Percentiles rank a stretch among this genome's conserved stretches.
Evolutionary conservation across 2,797 vertebrate genomes (phyloP).

Genomic region (Basileuterus tristriatus): DNA sequence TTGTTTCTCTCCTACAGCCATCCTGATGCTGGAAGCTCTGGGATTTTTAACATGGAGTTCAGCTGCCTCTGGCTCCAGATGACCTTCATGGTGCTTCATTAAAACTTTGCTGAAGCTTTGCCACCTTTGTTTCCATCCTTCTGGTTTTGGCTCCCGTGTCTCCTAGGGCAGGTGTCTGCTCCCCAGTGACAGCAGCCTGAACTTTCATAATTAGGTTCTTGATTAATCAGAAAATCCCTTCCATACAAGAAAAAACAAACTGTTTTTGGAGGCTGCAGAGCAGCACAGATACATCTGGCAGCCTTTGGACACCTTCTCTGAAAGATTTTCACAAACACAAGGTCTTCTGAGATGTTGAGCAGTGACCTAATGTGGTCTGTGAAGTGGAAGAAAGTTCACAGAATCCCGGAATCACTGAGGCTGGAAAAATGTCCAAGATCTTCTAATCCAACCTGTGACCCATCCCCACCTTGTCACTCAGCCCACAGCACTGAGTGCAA

Average conservation of each 20-base stretch:
- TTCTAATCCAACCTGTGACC: rapidly evolving
- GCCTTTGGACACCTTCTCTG: background rate
- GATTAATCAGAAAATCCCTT: conserved; percentile 45
- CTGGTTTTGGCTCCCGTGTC: background rate
- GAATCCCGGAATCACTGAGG: background rate
- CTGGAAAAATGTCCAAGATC: background rate
- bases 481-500: background rate
- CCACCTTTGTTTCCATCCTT: background rate
- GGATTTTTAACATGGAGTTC: background rate
- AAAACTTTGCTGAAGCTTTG: background rate
- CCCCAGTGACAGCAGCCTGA: background rate
- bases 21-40: background rate
- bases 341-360: background rate
- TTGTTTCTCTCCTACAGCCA: background rate
- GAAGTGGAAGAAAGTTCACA: background rate
- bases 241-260: background rate
- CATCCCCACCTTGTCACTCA: rapidly evolving
- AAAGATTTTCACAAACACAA: background rate
- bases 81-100: background rate
- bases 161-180: background rate
- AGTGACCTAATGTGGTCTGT: rapidly evolving
- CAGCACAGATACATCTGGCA: background rate
- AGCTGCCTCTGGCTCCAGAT: background rate
- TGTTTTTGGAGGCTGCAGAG: rapidly evolving
- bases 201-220: conserved; percentile 8